These are phyloP conservation scores for Capitella teleta DNA, from an alignment of 1,140 invertebrate species.

Conservation along the genomic window DNA sequence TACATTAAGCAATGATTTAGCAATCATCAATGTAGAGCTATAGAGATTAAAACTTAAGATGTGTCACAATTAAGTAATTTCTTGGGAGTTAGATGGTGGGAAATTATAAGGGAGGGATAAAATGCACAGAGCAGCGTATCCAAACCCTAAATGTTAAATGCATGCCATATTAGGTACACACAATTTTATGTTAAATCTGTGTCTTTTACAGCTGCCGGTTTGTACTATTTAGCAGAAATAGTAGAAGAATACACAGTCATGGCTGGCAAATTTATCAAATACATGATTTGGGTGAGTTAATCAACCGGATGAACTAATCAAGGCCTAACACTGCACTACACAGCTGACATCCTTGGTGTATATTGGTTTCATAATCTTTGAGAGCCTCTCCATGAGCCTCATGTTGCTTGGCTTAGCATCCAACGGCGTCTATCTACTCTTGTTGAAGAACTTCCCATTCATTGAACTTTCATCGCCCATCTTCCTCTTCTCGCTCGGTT, in stretches of 20 bases:
- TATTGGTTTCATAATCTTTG: constrained; percentile 62
- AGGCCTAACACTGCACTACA: neutral
- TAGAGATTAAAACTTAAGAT: too few relatives aligned
- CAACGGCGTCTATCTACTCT: constrained; percentile 55
- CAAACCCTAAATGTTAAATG: too few relatives aligned
- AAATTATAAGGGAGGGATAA: too few relatives aligned
- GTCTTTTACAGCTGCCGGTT: constrained; percentile 54
- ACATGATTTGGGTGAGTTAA: constrained; percentile 53
- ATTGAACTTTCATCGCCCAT: constrained; percentile 58
- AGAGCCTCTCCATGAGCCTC: constrained; percentile 60
- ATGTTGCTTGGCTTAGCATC: constrained; percentile 58
- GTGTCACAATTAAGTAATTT: too few relatives aligned
- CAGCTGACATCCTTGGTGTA: neutral
- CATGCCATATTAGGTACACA: too few relatives aligned
- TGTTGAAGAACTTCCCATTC: constrained; percentile 67
- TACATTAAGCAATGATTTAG: too few relatives aligned
- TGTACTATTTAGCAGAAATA: constrained; percentile 79
- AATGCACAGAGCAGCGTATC: too few relatives aligned
- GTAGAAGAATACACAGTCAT: constrained; percentile 77
- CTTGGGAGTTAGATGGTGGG: too few relatives aligned
- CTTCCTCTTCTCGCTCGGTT: constrained; percentile 56
- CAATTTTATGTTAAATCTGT: too few relatives aligned
- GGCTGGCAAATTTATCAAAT: constrained; percentile 63
- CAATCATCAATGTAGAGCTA: too few relatives aligned
- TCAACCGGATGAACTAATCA: neutral